Conservation (phyloP, 1,140 invertebrate genomes). For the Drosophila persimilis region DNA sequence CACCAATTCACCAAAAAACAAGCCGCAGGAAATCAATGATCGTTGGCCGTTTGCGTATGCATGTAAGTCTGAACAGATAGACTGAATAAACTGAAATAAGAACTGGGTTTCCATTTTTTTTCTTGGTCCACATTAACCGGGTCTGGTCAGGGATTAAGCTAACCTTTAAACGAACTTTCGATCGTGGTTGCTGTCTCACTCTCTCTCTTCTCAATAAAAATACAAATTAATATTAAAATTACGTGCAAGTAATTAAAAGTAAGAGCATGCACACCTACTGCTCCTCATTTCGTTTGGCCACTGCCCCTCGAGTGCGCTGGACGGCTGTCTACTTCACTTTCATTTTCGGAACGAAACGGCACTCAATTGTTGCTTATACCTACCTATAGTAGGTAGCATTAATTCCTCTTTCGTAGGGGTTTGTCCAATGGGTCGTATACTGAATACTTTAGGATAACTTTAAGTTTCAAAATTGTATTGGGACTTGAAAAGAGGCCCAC, state of each 20-base stretch:
- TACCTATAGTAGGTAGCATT: no score
- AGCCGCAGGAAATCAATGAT: slow-evolving; percentile 9
- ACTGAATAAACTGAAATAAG: neutral
- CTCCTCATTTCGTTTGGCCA: neutral
- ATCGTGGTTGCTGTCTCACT: no score
- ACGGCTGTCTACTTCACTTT: slow-evolving; percentile 35
- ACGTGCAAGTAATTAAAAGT: slow-evolving; percentile 36
- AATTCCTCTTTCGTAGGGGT: no score
- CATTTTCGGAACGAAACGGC: slow-evolving; percentile 9
- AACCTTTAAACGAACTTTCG: no score
- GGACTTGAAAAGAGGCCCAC: neutral
- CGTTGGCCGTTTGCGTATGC: slow-evolving; percentile 1
- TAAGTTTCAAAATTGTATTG: neutral
- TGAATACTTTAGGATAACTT: neutral
- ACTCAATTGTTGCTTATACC: no score
- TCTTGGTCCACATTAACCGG: no score
- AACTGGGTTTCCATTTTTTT: neutral
- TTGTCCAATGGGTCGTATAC: no score
- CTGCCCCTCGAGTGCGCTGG: slow-evolving; percentile 2
- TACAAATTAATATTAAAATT: slow-evolving; percentile 12
- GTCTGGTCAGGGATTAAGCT: no score
- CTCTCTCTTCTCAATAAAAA: neutral
- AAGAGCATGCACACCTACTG: neutral
- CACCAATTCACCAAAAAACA: slow-evolving; percentile 11
- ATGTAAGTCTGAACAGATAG: neutral